These are phyloP conservation scores for Deilephila porcellus DNA, from an alignment of 2,888 invertebrate genomes.

Conservation along the genomic window DNA sequence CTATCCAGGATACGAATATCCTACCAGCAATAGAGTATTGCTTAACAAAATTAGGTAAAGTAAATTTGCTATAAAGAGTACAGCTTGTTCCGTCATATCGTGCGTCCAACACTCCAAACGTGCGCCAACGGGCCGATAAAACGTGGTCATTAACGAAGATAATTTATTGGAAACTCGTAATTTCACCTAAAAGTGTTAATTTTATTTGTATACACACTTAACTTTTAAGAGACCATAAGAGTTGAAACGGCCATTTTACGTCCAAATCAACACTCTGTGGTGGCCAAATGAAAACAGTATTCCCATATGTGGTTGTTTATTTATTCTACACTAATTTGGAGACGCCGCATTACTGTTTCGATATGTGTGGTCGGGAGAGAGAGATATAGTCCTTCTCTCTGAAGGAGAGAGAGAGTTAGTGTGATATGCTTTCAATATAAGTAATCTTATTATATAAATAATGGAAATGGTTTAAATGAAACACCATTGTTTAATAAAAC, in stretches of 20 bases:
- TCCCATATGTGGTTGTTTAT: conserved; percentile 1
- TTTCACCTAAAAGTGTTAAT: conserved; percentile 8
- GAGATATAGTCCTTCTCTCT: too few relatives aligned
- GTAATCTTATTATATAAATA: too few relatives aligned
- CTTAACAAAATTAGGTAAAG: too few relatives aligned
- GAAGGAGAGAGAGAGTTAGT: too few relatives aligned
- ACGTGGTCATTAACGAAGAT: conserved; percentile 50
- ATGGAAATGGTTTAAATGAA: too few relatives aligned
- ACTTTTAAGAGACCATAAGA: conserved; percentile 7
- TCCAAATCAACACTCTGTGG: conserved; percentile 11
- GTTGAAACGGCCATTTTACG: conserved; percentile 9
- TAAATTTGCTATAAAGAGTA: neutral
- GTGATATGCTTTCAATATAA: too few relatives aligned
- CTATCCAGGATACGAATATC: neutral
- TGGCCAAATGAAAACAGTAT: neutral
- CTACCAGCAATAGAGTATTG: neutral
- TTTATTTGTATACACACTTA: conserved; percentile 13
- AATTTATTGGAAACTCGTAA: conserved; percentile 22
- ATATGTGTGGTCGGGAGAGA: too few relatives aligned
- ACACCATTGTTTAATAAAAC: too few relatives aligned
- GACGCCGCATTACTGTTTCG: neutral
- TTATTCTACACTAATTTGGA: conserved; percentile 1
- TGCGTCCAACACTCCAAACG: conserved; percentile 41
- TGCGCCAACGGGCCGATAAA: conserved; percentile 65
- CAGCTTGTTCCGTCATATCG: conserved; percentile 35